Percentiles rank a stretch among this genome's conserved stretches.
phyloP scores from a whole-genome alignment of 2,888 invertebrate species.

The Athalia rosae region DNA sequence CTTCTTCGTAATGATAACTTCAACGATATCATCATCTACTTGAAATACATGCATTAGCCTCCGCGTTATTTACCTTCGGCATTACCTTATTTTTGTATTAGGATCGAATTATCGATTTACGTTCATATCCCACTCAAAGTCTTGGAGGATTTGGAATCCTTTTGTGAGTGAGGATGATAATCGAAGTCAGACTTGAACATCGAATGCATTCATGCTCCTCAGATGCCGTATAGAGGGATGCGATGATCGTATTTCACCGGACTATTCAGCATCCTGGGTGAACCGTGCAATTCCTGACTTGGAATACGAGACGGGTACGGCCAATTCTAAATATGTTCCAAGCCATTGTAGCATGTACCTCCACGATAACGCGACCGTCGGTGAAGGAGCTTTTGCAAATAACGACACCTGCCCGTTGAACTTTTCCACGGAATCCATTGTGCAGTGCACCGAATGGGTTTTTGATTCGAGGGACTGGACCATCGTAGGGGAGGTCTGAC shows the following conservation, averaged over 20 bases:
- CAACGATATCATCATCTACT: no score
- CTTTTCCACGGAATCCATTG: conserved; percentile 69
- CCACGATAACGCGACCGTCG: conserved; percentile 56
- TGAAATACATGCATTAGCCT: no score
- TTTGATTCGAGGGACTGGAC: conserved; percentile 75
- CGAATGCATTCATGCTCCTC: conserved; percentile 47
- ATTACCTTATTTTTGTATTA: no score
- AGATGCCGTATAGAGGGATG: conserved; percentile 77
- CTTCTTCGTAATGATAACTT: no score
- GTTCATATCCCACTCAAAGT: no score
- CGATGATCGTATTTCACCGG: conserved; percentile 70
- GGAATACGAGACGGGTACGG: conserved; percentile 47
- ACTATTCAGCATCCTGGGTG: conserved; percentile 74
- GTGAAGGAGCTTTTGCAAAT: conserved; percentile 1
- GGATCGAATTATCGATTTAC: no score
- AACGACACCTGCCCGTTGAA: conserved; percentile 65
- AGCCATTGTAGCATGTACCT: conserved; percentile 67
- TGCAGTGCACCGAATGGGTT: conserved; percentile 75
- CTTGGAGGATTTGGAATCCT: no score
- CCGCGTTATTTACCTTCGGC: no score
- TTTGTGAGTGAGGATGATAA: neutral
- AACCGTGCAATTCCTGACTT: conserved; percentile 74
- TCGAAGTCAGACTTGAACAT: conserved; percentile 15
- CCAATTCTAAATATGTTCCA: conserved; percentile 60
- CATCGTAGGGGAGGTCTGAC: conserved; percentile 76